phyloP scores from a whole-genome alignment of 2,113 vertebrate species.

The Excalfactoria chinensis region DNA sequence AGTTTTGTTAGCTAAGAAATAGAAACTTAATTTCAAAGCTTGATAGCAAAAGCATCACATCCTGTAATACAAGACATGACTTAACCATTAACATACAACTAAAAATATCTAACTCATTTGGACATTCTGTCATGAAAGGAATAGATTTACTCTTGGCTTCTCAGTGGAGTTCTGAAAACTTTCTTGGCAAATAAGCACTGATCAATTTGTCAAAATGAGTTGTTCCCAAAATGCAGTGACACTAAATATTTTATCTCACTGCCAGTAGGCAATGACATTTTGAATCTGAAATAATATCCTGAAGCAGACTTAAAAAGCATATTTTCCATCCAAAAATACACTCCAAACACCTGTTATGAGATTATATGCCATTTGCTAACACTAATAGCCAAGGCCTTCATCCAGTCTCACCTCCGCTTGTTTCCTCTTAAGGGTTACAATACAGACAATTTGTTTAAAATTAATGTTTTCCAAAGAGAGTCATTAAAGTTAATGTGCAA shows the following conservation, averaged over 20 bases:
- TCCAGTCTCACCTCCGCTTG: background rate
- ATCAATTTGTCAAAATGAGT: constrained; percentile 57
- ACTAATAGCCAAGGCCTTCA: background rate
- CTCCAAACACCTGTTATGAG: background rate
- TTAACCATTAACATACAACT: constrained; percentile 25
- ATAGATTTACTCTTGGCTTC: constrained; percentile 43
- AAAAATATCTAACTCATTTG: constrained; percentile 27
- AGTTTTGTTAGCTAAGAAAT: constrained; percentile 24
- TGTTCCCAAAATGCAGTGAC: background rate
- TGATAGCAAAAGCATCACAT: constrained; percentile 45
- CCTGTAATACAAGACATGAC: constrained; percentile 29
- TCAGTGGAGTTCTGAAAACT: background rate
- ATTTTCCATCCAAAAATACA: background rate
- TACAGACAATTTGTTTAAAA: background rate
- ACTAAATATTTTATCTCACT: background rate
- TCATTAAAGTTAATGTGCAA: background rate
- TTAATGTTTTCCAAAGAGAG: background rate
- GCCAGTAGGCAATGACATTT: background rate
- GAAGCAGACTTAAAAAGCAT: background rate
- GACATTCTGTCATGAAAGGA: constrained; percentile 28
- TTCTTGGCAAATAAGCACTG: constrained; percentile 37
- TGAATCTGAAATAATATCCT: background rate
- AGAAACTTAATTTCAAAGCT: constrained; percentile 45
- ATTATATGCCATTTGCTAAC: background rate
- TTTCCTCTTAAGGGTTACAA: constrained; percentile 41